Evolutionary conservation across 2,888 invertebrate genomes (phyloP).

Genomic region (Metallyticus violacea): DNA sequence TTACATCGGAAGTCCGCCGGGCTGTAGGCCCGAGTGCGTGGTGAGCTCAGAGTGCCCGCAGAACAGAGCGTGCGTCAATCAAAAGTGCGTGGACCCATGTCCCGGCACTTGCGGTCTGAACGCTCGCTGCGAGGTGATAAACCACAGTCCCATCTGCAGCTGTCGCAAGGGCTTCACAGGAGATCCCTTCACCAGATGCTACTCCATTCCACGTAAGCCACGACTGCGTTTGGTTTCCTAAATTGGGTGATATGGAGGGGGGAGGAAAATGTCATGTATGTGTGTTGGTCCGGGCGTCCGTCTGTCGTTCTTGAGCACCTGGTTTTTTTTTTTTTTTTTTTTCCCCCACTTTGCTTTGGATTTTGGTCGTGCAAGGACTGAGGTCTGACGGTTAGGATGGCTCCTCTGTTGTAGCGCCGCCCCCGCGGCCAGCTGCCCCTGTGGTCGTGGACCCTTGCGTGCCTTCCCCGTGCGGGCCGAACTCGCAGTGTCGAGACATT

Average conservation of each 20-base stretch:
- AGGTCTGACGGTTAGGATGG: constrained; percentile 44
- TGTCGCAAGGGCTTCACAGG: constrained; percentile 70
- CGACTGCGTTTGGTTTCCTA: neutral
- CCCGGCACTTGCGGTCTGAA: constrained; percentile 59
- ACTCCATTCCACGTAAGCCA: constrained; percentile 54
- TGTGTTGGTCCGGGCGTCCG: constrained; percentile 53
- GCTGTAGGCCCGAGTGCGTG: constrained; percentile 52
- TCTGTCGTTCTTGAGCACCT: constrained; percentile 47
- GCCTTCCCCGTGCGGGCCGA: constrained; percentile 50
- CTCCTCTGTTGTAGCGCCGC: constrained; percentile 62
- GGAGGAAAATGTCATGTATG: constrained; percentile 43
- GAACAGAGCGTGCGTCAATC: constrained; percentile 53
- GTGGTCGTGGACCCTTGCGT: constrained; percentile 46
- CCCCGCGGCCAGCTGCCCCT: constrained; percentile 32
- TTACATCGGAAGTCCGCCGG: constrained; percentile 52
- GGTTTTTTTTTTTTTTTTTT: too few species aligned
- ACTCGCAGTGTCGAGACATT: constrained; percentile 40
- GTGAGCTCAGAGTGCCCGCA: constrained; percentile 53
- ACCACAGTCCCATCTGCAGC: constrained; percentile 69
- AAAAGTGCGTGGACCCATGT: constrained; percentile 54
- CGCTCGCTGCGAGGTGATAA: constrained; percentile 64
- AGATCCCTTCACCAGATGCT: constrained; percentile 57
- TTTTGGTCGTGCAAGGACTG: neutral
- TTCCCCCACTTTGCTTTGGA: neutral
- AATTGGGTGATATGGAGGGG: neutral